These are phyloP conservation scores for Corythornis cristatus DNA, from an alignment of 2,113 vertebrate species.

Conservation along the genomic window DNA sequence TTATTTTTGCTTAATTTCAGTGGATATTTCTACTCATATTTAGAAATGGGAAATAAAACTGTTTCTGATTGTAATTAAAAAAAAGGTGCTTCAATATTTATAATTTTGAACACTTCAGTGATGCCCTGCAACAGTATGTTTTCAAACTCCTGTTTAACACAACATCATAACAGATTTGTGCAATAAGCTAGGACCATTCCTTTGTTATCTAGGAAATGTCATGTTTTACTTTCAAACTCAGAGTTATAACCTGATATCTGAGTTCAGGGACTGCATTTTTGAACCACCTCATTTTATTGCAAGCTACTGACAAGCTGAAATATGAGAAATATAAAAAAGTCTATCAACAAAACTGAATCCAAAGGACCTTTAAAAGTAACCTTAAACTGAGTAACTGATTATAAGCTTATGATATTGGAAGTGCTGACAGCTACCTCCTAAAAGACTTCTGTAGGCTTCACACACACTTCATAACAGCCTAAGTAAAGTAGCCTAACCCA, in stretches of 20 bases:
- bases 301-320: background rate
- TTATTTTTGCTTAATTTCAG: background rate
- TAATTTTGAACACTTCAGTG: background rate
- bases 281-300: background rate
- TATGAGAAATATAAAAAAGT: conserved; percentile 19
- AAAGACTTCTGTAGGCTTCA: conserved; percentile 10
- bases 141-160: background rate
- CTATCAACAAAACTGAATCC: background rate
- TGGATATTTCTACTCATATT: background rate
- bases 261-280: conserved; percentile 13
- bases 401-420: conserved; percentile 24
- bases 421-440: conserved; percentile 7
- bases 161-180: background rate
- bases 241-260: conserved; percentile 22
- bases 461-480: conserved; percentile 19
- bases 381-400: conserved; percentile 34
- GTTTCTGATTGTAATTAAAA: background rate
- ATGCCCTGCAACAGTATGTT: background rate
- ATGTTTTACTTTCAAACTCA: conserved; percentile 10
- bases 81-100: background rate
- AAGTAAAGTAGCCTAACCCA: conserved; percentile 27
- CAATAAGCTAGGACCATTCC: background rate
- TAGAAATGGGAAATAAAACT: background rate
- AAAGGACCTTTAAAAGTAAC: conserved; percentile 16
- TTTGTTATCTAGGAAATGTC: conserved; percentile 5